phyloP scores from a whole-genome alignment of 1,140 invertebrate genomes.

The Papilio polytes region DNA sequence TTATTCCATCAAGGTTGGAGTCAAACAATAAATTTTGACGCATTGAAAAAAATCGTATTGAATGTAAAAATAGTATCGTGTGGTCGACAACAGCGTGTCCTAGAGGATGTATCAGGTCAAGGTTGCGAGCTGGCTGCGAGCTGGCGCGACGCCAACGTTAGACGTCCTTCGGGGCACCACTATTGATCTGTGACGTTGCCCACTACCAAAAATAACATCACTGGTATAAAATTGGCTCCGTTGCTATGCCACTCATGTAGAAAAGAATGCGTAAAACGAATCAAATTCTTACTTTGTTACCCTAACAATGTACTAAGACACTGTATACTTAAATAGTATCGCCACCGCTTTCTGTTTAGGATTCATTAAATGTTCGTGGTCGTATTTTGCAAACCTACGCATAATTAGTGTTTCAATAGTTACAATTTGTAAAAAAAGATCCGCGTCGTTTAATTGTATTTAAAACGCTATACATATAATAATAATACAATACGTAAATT shows the following conservation, averaged over 20 bases:
- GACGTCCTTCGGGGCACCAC: conserved; percentile 29
- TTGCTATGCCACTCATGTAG: background rate
- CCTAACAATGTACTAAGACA: too few relatives aligned
- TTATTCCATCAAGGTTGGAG: background rate
- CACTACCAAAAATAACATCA: conserved; percentile 11
- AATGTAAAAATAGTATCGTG: conserved; percentile 12
- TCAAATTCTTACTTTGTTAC: background rate
- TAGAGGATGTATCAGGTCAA: conserved; percentile 28
- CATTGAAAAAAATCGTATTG: conserved; percentile 1
- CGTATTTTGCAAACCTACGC: too few relatives aligned
- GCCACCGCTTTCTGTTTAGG: too few relatives aligned
- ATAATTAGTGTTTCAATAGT: too few relatives aligned
- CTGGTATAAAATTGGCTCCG: background rate
- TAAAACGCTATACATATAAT: too few relatives aligned
- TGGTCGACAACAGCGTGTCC: conserved; percentile 27
- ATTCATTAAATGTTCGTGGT: too few relatives aligned
- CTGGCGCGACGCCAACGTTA: conserved; percentile 23
- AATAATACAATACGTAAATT: too few relatives aligned
- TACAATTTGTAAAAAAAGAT: too few relatives aligned
- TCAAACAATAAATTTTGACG: background rate
- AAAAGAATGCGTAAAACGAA: too few relatives aligned
- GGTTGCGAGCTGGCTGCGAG: conserved; percentile 9
- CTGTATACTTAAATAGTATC: too few relatives aligned
- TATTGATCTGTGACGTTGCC: conserved; percentile 27
- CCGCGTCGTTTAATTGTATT: too few relatives aligned